Evolutionary conservation across 64 coral and sea anemone genomes (phyloP).

Genomic region (Pocillopora damicornis): DNA sequence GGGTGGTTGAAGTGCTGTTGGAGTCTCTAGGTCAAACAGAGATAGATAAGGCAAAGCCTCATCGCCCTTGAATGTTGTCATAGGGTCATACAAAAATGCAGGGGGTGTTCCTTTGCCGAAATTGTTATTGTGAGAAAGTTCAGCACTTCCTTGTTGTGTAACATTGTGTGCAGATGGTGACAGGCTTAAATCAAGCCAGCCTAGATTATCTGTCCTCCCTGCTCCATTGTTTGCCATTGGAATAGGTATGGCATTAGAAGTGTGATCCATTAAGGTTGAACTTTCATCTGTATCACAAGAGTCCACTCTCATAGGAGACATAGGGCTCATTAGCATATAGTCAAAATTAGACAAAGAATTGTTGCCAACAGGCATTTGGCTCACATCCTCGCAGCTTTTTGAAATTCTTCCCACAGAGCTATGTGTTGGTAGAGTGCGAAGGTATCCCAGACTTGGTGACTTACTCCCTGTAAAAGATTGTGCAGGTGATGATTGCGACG

Average conservation of each 20-base stretch:
- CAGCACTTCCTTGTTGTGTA: not conserved
- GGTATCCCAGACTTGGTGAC: conserved; percentile 36
- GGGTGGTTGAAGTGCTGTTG: conserved; percentile 25
- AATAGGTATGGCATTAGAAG: conserved; percentile 54
- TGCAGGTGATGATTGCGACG: not conserved
- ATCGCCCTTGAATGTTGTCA: conserved; percentile 10
- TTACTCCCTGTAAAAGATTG: conserved; percentile 24
- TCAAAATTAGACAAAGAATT: conserved; percentile 41
- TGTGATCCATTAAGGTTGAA: conserved; percentile 10
- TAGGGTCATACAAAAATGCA: conserved; percentile 34
- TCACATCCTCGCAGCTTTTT: conserved; percentile 64
- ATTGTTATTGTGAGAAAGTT: conserved; percentile 37
- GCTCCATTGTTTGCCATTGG: conserved; percentile 9
- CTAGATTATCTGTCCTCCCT: conserved; percentile 37
- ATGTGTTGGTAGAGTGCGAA: not conserved
- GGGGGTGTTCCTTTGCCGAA: conserved; percentile 38
- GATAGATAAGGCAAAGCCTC: conserved; percentile 44
- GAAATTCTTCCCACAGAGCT: conserved; percentile 43
- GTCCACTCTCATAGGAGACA: conserved; percentile 61
- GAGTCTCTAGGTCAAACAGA: conserved; percentile 56
- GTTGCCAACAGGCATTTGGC: not conserved
- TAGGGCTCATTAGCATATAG: conserved; percentile 44
- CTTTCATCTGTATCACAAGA: conserved; percentile 22
- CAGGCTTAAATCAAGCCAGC: conserved; percentile 58
- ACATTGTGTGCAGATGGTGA: conserved; percentile 23